These are phyloP conservation scores for Linnaemya vulpina DNA, from an alignment of 2,888 invertebrate genomes.

Conservation along the genomic window DNA sequence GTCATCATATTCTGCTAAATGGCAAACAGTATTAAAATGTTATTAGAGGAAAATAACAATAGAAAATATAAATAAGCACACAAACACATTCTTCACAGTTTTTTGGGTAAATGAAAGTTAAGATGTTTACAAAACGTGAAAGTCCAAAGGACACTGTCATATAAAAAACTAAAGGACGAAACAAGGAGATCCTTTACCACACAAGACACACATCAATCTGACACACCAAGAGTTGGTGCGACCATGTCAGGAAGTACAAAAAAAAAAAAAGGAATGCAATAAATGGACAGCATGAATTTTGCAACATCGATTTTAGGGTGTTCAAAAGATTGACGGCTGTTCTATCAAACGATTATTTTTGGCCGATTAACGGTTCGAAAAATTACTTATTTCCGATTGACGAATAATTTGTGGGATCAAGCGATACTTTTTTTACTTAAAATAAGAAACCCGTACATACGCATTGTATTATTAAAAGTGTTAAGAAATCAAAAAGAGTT, in stretches of 20 bases:
- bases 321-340: no score
- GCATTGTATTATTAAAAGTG: no score
- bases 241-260: neutral
- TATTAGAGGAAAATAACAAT: conserved; percentile 55
- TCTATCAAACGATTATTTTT: no score
- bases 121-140: conserved; percentile 7
- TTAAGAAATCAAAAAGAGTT: no score
- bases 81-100: neutral
- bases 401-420: no score
- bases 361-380: no score
- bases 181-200: conserved; percentile 15
- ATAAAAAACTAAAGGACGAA: neutral
- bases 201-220: conserved; percentile 11
- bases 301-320: neutral
- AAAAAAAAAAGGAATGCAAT: no score
- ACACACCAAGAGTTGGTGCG: neutral
- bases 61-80: neutral
- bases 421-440: no score
- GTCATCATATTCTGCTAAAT: conserved; percentile 41
- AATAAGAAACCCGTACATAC: no score
- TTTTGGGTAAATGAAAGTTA: conserved; percentile 28
- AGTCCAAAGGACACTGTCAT: conserved; percentile 14
- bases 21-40: conserved; percentile 62
- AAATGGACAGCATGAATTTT: conserved; percentile 12
- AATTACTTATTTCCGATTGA: no score